These are phyloP conservation scores for Kryptolebias ocellatus DNA, from an alignment of 2,797 vertebrate species.

Conservation along the genomic window DNA sequence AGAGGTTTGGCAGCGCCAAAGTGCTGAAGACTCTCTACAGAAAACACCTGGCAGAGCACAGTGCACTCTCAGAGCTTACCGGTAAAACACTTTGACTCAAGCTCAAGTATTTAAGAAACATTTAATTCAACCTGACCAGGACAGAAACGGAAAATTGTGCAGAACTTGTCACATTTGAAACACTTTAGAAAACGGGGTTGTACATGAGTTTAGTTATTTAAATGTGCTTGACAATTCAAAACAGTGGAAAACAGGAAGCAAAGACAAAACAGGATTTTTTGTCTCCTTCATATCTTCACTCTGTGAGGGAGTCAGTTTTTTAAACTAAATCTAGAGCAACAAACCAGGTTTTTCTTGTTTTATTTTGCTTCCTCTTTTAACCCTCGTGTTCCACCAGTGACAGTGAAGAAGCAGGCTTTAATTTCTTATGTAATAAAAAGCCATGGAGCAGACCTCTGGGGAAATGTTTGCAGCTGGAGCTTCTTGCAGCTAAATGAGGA, in stretches of 20 bases:
- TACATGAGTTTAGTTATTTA: no score
- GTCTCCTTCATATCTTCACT: no score
- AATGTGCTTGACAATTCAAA: no score
- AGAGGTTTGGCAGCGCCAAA: conserved; percentile 95
- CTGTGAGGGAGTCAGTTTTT: no score
- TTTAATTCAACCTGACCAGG: no score
- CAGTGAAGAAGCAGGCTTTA: neutral
- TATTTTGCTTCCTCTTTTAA: neutral
- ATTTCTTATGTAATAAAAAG: conserved; percentile 5
- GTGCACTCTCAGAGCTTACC: conserved; percentile 81
- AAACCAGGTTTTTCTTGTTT: neutral
- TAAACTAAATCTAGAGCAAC: no score
- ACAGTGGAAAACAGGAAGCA: no score
- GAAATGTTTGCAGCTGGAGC: neutral
- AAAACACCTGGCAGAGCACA: conserved; percentile 87
- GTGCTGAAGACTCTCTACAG: conserved; percentile 94
- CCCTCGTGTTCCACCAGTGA: neutral
- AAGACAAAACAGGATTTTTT: no score
- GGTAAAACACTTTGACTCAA: conserved; percentile 71
- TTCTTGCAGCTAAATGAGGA: neutral
- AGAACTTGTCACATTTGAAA: no score
- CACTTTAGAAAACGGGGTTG: no score
- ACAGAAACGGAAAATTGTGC: neutral
- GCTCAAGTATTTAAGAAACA: no score
- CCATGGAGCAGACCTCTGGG: neutral